These are phyloP conservation scores for Anabacerthia variegaticeps DNA, from an alignment of 2,797 vertebrate genomes.

Conservation along the genomic window DNA sequence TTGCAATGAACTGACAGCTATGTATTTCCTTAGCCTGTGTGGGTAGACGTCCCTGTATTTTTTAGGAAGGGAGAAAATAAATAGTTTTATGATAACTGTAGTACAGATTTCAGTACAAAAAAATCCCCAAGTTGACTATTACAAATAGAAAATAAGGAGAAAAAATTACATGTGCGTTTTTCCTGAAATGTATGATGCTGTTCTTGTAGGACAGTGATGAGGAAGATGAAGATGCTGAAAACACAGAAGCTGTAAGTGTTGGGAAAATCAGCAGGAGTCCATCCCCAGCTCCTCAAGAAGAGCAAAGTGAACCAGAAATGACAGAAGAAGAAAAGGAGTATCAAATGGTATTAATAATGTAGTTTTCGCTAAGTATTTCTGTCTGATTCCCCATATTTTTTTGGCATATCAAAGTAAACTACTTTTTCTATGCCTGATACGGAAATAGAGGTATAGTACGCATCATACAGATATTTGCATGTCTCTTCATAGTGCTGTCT, in stretches of 20 bases:
- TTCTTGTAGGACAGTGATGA: slow-evolving; percentile 86
- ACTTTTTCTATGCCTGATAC: background rate
- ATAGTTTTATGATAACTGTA: background rate
- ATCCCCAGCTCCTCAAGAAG: slow-evolving; percentile 88
- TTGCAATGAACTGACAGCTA: background rate
- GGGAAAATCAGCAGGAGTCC: slow-evolving; percentile 82
- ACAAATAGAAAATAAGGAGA: background rate
- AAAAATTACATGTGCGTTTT: background rate
- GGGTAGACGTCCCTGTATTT: background rate
- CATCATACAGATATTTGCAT: background rate
- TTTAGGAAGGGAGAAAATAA: background rate
- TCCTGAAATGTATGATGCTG: background rate
- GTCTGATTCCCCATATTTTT: background rate
- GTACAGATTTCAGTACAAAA: background rate
- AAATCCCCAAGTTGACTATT: background rate
- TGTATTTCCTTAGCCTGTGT: background rate
- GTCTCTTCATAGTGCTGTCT: background rate
- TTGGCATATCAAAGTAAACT: background rate
- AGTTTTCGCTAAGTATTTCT: background rate
- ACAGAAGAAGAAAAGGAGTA: slow-evolving; percentile 96
- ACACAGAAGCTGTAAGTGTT: slow-evolving; percentile 82
- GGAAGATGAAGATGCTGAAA: slow-evolving; percentile 84
- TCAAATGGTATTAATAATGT: slow-evolving; percentile 85
- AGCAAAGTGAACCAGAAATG: slow-evolving; percentile 95
- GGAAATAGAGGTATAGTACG: background rate